These are phyloP conservation scores for Taurulus bubalis DNA, from an alignment of 2,113 vertebrate species.

Conservation along the genomic window DNA sequence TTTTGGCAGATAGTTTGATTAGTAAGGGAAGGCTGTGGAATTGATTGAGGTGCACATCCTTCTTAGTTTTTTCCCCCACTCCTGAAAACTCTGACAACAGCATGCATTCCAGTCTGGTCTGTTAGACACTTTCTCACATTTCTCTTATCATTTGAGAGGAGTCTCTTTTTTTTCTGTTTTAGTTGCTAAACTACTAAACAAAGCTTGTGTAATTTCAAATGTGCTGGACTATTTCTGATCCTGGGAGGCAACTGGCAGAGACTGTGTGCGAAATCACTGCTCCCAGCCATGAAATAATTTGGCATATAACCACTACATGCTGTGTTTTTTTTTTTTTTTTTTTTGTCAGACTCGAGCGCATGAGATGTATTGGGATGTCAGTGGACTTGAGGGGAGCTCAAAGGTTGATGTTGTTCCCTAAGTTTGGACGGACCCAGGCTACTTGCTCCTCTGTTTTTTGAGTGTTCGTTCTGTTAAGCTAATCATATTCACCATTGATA, in stretches of 20 bases:
- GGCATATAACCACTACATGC: neutral
- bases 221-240: neutral
- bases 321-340: neutral
- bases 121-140: neutral
- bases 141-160: slow-evolving; percentile 5
- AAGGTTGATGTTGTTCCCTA: too few species aligned
- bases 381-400: neutral
- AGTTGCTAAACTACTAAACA: neutral
- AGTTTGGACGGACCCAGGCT: too few species aligned
- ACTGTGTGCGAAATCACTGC: neutral
- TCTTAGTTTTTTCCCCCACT: neutral
- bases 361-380: neutral
- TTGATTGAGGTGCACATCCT: slow-evolving; percentile 64
- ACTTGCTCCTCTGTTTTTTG: too few species aligned
- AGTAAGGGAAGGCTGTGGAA: slow-evolving; percentile 59
- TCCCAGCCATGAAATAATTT: neutral
- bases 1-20: slow-evolving; percentile 72
- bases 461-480: neutral
- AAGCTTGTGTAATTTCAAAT: neutral
- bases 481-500: neutral
- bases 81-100: slow-evolving; percentile 21
- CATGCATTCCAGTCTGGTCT: neutral
- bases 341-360: neutral
- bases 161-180: neutral
- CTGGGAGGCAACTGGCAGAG: neutral